Conservation (phyloP, 1,140 invertebrate species). For the Sitodiplosis mosellana region DNA sequence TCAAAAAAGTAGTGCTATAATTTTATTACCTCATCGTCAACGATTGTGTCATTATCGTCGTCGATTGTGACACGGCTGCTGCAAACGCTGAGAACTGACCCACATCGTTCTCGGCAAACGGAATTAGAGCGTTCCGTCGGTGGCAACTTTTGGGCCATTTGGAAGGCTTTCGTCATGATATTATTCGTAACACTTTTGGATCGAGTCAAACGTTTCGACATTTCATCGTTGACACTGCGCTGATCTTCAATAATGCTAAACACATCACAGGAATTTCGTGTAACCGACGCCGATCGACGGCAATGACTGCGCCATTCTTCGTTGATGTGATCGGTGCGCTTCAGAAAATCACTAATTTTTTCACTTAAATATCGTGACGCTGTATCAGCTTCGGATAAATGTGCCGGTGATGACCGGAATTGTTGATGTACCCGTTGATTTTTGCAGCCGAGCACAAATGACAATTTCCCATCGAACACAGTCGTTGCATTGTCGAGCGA, state of each 20-base stretch:
- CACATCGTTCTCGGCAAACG: slow-evolving; percentile 25
- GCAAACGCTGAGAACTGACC: not conserved
- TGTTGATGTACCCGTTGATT: slow-evolving; percentile 45
- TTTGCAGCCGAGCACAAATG: slow-evolving; percentile 52
- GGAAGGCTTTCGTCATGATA: slow-evolving; percentile 60
- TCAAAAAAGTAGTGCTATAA: too few relatives aligned
- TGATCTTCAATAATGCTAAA: slow-evolving; percentile 19
- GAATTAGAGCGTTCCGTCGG: slow-evolving; percentile 26
- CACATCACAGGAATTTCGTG: slow-evolving; percentile 19
- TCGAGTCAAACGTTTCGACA: slow-evolving; percentile 31
- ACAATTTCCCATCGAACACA: slow-evolving; percentile 60
- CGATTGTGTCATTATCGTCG: slow-evolving; percentile 16
- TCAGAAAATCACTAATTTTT: slow-evolving; percentile 61
- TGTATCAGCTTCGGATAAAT: slow-evolving; percentile 44
- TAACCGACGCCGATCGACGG: slow-evolving; percentile 10
- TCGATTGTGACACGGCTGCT: slow-evolving; percentile 13
- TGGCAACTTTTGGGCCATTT: slow-evolving; percentile 40
- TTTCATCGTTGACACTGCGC: slow-evolving; percentile 14
- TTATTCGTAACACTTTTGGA: slow-evolving; percentile 58
- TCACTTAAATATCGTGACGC: slow-evolving; percentile 51
- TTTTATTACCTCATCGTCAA: slow-evolving; percentile 2
- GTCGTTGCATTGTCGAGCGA: slow-evolving; percentile 51
- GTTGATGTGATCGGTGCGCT: slow-evolving; percentile 66
- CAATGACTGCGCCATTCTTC: slow-evolving; percentile 58
- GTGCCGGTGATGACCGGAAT: slow-evolving; percentile 48